Percentiles rank a stretch among this genome's conserved stretches.
These are phyloP conservation scores for Malthinus seriepunctatus DNA, from an alignment of 2,888 invertebrate genomes.

Conservation along the genomic window DNA sequence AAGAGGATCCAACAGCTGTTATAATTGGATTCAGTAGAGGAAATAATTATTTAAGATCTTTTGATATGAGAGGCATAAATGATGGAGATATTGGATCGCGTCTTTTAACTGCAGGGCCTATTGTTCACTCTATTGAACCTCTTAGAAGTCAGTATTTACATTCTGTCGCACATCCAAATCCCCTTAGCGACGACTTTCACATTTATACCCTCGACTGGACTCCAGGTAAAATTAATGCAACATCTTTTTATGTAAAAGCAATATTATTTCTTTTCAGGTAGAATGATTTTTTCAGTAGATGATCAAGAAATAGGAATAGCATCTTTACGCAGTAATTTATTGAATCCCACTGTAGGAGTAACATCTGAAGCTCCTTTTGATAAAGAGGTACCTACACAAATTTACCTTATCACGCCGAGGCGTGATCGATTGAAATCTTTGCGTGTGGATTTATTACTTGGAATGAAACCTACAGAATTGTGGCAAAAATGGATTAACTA, in stretches of 20 bases:
- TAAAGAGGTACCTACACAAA: conserved; percentile 12
- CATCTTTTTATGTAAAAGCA: background rate
- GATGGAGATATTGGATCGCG: conserved; percentile 52
- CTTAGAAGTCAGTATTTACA: conserved; percentile 49
- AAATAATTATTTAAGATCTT: conserved; percentile 46
- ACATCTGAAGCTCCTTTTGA: conserved; percentile 4
- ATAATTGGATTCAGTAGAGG: conserved; percentile 49
- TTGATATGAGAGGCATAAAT: conserved; percentile 20
- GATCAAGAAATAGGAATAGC: conserved; percentile 41
- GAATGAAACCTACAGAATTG: too few species aligned
- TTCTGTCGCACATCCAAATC: conserved; percentile 29
- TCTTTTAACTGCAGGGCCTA: conserved; percentile 59
- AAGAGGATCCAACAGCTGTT: conserved; percentile 34
- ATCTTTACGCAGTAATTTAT: background rate
- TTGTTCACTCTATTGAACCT: conserved; percentile 49
- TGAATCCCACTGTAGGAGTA: background rate
- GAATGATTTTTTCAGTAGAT: conserved; percentile 50
- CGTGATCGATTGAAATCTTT: too few species aligned
- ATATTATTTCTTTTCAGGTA: conserved; percentile 32
- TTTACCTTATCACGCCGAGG: too few species aligned
- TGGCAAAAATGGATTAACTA: background rate
- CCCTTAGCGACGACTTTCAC: conserved; percentile 66
- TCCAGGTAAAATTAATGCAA: conserved; percentile 52
- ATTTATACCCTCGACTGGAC: conserved; percentile 69
- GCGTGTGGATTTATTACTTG: too few species aligned